A percentile compares a stretch with the other conserved stretches of the same genome.
Conservation (phyloP, 2,888 invertebrate genomes). For the Arge pagana region DNA sequence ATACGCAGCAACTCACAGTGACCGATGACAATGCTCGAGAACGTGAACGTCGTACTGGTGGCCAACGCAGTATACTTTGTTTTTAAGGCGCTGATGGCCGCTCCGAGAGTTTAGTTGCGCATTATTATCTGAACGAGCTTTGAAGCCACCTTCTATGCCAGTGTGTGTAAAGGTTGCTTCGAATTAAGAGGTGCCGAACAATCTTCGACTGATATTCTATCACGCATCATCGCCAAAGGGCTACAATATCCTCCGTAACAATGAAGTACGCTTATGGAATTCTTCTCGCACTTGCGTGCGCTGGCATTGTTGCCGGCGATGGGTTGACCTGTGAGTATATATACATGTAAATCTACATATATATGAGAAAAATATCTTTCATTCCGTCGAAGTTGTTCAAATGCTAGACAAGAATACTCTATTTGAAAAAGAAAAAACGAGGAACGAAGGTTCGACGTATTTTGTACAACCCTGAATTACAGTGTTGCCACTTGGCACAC, state of each 20-base stretch:
- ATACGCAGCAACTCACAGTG: slow-evolving; percentile 33
- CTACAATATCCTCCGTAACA: slow-evolving; percentile 6
- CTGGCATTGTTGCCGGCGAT: slow-evolving; percentile 59
- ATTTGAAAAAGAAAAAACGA: too few relatives aligned
- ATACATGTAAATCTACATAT: slow-evolving; percentile 36
- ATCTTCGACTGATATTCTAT: slow-evolving; percentile 14
- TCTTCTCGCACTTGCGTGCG: slow-evolving; percentile 58
- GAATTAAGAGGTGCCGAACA: slow-evolving; percentile 21
- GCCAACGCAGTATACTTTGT: slow-evolving; percentile 29
- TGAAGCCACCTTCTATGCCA: slow-evolving; percentile 82
- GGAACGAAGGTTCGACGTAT: too few relatives aligned
- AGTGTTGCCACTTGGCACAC: slow-evolving; percentile 7
- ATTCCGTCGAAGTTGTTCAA: too few relatives aligned
- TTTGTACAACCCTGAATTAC: slow-evolving; percentile 18
- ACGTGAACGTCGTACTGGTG: too few relatives aligned
- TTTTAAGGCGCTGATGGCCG: slow-evolving; percentile 28
- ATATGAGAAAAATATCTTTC: too few relatives aligned
- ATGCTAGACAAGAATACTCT: too few relatives aligned
- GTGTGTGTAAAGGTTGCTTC: slow-evolving; percentile 84
- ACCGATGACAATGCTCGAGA: slow-evolving; percentile 19
- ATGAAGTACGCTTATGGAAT: slow-evolving; percentile 61
- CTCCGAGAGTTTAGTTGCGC: slow-evolving; percentile 28
- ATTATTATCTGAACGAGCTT: slow-evolving; percentile 24
- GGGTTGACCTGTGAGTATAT: slow-evolving; percentile 71
- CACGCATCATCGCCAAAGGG: background rate